Evolutionary conservation across 1,140 invertebrate species (phyloP).

Genomic region (Scaptomyza pallida): DNA sequence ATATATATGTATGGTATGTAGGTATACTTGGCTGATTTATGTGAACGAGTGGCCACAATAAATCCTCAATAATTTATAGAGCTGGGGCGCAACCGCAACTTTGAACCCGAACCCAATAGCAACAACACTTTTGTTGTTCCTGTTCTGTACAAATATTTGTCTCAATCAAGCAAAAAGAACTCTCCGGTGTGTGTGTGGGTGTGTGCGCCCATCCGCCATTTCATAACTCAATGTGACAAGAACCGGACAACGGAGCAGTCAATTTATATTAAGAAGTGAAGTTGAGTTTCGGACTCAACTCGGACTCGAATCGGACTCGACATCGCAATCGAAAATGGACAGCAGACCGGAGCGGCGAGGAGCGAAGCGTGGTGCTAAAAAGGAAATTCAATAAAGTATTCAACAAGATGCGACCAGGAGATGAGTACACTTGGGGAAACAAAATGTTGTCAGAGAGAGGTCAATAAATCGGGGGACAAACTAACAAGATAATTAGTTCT

Average conservation of each 20-base stretch:
- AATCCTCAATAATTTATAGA: constrained; percentile 71
- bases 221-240: constrained; percentile 68
- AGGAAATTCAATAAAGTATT: constrained; percentile 72
- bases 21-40: constrained; percentile 23
- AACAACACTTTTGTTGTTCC: too few species aligned
- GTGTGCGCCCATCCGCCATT: constrained; percentile 23
- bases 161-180: constrained; percentile 61
- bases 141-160: constrained; percentile 75
- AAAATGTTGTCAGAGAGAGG: neutral
- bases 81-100: constrained; percentile 44
- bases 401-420: constrained; percentile 2
- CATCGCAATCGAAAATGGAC: constrained; percentile 36
- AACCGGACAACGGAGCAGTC: constrained; percentile 39
- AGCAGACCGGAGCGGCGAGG: constrained; percentile 55
- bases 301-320: neutral
- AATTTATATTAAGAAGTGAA: constrained; percentile 61
- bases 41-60: constrained; percentile 44
- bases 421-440: constrained; percentile 7
- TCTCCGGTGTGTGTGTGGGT: neutral
- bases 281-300: neutral
- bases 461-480: too few species aligned
- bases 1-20: neutral
- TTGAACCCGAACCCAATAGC: constrained; percentile 37
- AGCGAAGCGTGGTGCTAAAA: constrained; percentile 31
- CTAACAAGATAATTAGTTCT: too few species aligned